Evolutionary conservation across 1,140 invertebrate species (phyloP), one percentile per base, ranked within the genome.

Genomic region (Odontomachus brunneus): DNA sequence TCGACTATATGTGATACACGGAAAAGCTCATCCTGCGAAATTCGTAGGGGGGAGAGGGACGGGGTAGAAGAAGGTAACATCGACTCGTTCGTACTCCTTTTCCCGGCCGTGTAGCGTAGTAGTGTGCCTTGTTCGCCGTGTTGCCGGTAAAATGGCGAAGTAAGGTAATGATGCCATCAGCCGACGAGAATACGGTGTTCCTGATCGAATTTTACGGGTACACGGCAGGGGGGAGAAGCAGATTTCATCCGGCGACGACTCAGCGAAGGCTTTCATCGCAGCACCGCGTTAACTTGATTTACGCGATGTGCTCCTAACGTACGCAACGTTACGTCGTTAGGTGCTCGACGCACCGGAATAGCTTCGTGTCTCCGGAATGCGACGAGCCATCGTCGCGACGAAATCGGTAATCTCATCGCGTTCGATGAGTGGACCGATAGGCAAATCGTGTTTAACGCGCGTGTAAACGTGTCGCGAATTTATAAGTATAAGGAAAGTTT

Each of bases 281-380:
- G 71, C 57, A 62, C 60, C 66, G 69, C 76, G 85, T 88, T 88
- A 88, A 87, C 85, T 82, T 81, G 71, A 81, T 88, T 88, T 88
- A 71, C 76, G 53, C 74, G 83, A 88, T 88, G 87, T 72, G 83
- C 86, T 80, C 66, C 65, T 76, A 88, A 88, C 65, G 65, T 87
- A 88, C 85, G 83, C 89, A 87, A 82, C 84, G 84, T 91, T 92
- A 91, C 84, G 80, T 90, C 85, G 86, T 90, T 90, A 89, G 78
- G 53, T 66, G 60, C 66, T 85, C 59, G 87, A 88, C 85, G 82
- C 84, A 67, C 60, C 76, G 48, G 67, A 82, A 76, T 85, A 82
- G 80, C 66, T 82, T 26, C 53, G 17, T 49, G 49, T 38, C 29
- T 80, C 73, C 67, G 51, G 48, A 71, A 57, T 67, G 51, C 53